These are phyloP conservation scores for Macrotus californicus DNA, from an alignment of 2,113 vertebrate genomes.

Conservation along the genomic window DNA sequence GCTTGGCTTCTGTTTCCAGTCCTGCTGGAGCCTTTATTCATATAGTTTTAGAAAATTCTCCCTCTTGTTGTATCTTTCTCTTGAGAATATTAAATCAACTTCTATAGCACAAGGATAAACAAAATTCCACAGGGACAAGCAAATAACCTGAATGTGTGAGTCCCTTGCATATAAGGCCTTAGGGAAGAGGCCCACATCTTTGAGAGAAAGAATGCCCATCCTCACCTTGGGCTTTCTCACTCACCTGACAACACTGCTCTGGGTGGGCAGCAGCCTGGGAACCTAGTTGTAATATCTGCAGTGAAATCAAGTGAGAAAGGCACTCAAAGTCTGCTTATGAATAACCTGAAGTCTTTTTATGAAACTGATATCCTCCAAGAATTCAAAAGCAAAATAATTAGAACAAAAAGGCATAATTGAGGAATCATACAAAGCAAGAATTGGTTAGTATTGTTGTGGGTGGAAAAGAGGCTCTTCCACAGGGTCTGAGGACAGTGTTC, in stretches of 20 bases:
- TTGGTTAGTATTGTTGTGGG: no score
- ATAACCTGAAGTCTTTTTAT: neutral
- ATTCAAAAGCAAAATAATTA: neutral
- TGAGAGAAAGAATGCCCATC: neutral
- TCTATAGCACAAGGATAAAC: neutral
- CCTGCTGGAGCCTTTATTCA: neutral
- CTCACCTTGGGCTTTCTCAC: accelerated
- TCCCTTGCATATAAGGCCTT: neutral
- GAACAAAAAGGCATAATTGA: neutral
- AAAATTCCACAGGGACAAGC: neutral
- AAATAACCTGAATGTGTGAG: neutral
- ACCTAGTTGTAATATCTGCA: neutral
- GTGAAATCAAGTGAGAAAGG: neutral
- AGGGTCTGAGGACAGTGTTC: no score
- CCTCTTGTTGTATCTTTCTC: neutral
- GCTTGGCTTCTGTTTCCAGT: neutral
- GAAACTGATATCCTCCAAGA: neutral
- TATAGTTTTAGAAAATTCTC: neutral
- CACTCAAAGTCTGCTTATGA: neutral
- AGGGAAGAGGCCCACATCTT: neutral
- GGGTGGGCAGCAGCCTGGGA: neutral
- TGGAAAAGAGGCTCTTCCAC: no score
- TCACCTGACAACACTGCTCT: neutral
- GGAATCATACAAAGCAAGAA: neutral
- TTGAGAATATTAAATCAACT: neutral